Conservation (phyloP, 1,140 invertebrate genomes). For the Nymphalis io region DNA sequence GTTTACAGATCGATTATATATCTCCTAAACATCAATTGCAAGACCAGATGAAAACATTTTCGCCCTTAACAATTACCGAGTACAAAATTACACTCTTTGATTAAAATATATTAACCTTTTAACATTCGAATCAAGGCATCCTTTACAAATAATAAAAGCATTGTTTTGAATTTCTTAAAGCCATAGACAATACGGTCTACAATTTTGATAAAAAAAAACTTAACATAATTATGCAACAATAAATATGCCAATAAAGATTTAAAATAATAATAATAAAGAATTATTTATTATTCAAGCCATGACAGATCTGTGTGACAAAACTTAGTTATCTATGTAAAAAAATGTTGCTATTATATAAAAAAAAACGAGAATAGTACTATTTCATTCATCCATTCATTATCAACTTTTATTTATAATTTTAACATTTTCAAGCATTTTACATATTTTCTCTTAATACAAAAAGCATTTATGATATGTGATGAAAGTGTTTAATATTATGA, state of each 20-base stretch:
- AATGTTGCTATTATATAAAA: not conserved
- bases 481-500: conserved; percentile 4
- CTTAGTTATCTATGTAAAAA: not conserved
- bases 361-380: conserved; percentile 3
- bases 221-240: not conserved
- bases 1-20: not conserved
- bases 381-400: conserved; percentile 10
- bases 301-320: no score
- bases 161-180: not conserved
- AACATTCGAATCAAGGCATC: conserved; percentile 40
- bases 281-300: no score
- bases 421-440: conserved; percentile 12
- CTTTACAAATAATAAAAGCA: conserved; percentile 40
- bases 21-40: conserved; percentile 33
- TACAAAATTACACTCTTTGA: conserved; percentile 52
- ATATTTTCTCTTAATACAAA: conserved; percentile 5
- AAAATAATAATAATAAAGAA: no score
- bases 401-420: conserved; percentile 13
- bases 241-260: not conserved
- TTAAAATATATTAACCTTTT: conserved; percentile 42
- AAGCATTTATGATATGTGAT: conserved; percentile 11
- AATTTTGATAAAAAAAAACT: conserved; percentile 1
- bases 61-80: conserved; percentile 45
- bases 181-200: not conserved
- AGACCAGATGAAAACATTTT: conserved; percentile 38